Percentiles rank a stretch among this genome's conserved stretches.
Conservation (phyloP, 1,140 invertebrate genomes). For the Dermatophagoides farinae region DNA sequence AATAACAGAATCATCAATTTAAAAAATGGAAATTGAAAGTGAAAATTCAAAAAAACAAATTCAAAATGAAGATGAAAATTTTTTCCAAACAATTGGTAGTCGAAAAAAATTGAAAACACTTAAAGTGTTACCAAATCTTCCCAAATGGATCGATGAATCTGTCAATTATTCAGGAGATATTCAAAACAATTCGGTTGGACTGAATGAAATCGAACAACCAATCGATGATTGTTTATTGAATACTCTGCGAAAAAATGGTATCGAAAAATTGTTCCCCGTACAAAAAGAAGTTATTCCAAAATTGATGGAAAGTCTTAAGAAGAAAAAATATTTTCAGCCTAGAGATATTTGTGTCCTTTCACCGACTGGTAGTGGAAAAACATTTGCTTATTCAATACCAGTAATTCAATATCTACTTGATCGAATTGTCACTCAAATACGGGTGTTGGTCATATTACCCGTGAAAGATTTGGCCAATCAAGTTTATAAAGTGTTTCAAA, state of each 20-base stretch:
- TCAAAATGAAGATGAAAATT: constrained; percentile 17
- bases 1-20: background rate
- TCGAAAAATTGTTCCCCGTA: constrained; percentile 63
- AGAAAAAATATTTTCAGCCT: constrained; percentile 37
- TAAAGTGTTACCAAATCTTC: constrained; percentile 47
- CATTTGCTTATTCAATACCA: constrained; percentile 76
- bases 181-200: constrained; percentile 33
- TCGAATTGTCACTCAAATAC: constrained; percentile 35
- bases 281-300: constrained; percentile 62
- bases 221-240: constrained; percentile 40
- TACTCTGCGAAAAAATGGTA: constrained; percentile 44
- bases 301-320: constrained; percentile 40
- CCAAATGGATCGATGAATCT: constrained; percentile 65
- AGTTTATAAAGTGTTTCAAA: constrained; percentile 40
- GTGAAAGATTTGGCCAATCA: constrained; percentile 75
- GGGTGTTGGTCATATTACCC: constrained; percentile 70
- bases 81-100: constrained; percentile 24
- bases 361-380: constrained; percentile 94
- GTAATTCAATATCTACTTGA: constrained; percentile 46
- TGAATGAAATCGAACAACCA: constrained; percentile 34
- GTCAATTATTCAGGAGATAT: constrained; percentile 48
- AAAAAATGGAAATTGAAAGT: background rate
- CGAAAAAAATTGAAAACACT: constrained; percentile 20
- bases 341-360: constrained; percentile 88
- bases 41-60: constrained; percentile 3